phyloP scores from a whole-genome alignment of 2,113 vertebrate genomes.

The Rhadina sibilatrix region DNA sequence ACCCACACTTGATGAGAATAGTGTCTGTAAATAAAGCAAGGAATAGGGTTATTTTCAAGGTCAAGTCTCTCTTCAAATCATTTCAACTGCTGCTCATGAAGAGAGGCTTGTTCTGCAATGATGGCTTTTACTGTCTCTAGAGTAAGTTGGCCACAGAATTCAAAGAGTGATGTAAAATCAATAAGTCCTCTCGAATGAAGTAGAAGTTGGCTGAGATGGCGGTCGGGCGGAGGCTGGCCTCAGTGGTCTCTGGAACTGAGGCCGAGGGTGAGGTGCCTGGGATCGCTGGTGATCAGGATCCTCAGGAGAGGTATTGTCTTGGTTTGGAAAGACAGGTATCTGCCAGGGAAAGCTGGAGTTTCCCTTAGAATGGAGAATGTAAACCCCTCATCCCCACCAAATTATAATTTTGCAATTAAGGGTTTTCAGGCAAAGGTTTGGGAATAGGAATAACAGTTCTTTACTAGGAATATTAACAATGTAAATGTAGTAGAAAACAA shows the following conservation, averaged over 20 bases:
- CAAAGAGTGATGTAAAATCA: background rate
- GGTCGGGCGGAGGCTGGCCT: accelerated
- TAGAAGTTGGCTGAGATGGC: too few species aligned
- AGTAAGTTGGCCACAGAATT: accelerated
- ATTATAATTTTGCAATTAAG: too few species aligned
- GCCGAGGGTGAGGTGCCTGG: too few species aligned
- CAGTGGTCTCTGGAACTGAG: background rate
- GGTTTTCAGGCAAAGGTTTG: too few species aligned
- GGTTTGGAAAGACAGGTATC: too few species aligned
- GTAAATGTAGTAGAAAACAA: too few species aligned
- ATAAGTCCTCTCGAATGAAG: background rate
- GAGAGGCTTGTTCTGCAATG: background rate
- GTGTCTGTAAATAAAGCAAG: background rate
- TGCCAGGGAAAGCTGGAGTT: too few species aligned
- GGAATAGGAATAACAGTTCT: too few species aligned
- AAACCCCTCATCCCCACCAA: too few species aligned
- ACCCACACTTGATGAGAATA: background rate
- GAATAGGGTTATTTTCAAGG: background rate
- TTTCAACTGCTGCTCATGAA: background rate
- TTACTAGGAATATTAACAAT: too few species aligned
- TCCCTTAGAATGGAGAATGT: too few species aligned
- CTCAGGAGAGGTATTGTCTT: background rate
- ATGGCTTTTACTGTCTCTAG: background rate
- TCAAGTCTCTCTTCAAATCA: background rate
- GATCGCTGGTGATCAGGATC: background rate